Evolutionary conservation across 2,797 vertebrate genomes (phyloP).

Genomic region (Falco concolor): DNA sequence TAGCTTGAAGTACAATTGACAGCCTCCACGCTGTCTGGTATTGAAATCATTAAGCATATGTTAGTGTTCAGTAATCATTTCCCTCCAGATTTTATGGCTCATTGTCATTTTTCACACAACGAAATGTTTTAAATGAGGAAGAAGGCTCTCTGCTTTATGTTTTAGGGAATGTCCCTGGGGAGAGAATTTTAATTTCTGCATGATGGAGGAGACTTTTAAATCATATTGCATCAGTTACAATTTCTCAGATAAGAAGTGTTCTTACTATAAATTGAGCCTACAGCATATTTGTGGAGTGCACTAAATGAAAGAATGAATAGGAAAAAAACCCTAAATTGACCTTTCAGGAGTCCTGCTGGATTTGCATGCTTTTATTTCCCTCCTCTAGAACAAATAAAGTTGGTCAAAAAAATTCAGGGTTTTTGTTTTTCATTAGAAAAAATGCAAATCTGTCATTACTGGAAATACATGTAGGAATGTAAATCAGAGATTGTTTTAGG

Average conservation of each 20-base stretch:
- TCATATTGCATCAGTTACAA: background rate
- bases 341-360: background rate
- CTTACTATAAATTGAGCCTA: background rate
- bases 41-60: constrained; percentile 5
- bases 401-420: background rate
- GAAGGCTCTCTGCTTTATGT: constrained; percentile 4
- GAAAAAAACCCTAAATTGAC: background rate
- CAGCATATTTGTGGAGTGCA: background rate
- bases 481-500: background rate
- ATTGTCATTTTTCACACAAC: constrained; percentile 34
- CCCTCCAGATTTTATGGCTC: constrained; percentile 15
- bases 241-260: background rate
- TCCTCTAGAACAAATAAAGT: background rate
- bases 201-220: background rate
- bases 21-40: background rate
- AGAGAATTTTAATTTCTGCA: constrained; percentile 11
- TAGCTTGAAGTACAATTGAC: background rate
- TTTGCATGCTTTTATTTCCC: background rate
- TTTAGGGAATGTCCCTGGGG: background rate
- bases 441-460: background rate
- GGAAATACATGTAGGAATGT: background rate
- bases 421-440: background rate
- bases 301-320: background rate
- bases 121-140: constrained; percentile 15
- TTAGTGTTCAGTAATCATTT: background rate